phyloP scores from a whole-genome alignment of 2,888 invertebrate species.

The Chymomyza fuscimana region DNA sequence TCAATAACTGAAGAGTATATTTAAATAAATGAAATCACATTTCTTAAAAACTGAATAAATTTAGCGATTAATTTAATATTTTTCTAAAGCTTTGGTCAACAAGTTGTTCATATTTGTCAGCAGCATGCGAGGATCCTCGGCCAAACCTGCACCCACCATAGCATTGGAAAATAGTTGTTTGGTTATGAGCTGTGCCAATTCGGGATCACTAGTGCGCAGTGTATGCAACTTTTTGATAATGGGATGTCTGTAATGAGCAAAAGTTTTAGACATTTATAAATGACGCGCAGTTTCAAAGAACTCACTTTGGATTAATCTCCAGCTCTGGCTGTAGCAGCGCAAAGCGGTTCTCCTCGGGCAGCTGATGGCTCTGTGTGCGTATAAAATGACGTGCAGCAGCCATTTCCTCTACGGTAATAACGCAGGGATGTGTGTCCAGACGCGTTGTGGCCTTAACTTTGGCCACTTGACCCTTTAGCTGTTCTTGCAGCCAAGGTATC shows the following conservation, averaged over 20 bases:
- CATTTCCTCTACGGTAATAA: constrained; percentile 97
- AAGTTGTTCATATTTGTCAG: constrained; percentile 93
- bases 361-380: constrained; percentile 89
- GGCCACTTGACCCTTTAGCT: constrained; percentile 88
- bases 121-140: constrained; percentile 93
- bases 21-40: neutral
- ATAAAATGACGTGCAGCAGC: constrained; percentile 97
- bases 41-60: neutral
- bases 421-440: constrained; percentile 94
- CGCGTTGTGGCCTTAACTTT: constrained; percentile 91
- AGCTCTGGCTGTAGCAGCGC: constrained; percentile 93
- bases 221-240: constrained; percentile 93
- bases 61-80: constrained; percentile 81
- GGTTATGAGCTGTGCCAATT: constrained; percentile 90
- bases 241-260: constrained; percentile 84
- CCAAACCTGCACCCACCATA: constrained; percentile 96
- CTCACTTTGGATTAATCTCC: constrained; percentile 95
- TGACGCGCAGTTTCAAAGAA: neutral
- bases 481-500: constrained; percentile 88
- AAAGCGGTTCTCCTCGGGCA: constrained; percentile 91
- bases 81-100: constrained; percentile 89
- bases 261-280: neutral
- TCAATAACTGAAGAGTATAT: neutral
- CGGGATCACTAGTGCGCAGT: constrained; percentile 86
- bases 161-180: constrained; percentile 96